Evolutionary conservation across 2,888 invertebrate species (phyloP), one percentile per base, ranked within the genome.

Genomic region (Chrysodeixis includens): DNA sequence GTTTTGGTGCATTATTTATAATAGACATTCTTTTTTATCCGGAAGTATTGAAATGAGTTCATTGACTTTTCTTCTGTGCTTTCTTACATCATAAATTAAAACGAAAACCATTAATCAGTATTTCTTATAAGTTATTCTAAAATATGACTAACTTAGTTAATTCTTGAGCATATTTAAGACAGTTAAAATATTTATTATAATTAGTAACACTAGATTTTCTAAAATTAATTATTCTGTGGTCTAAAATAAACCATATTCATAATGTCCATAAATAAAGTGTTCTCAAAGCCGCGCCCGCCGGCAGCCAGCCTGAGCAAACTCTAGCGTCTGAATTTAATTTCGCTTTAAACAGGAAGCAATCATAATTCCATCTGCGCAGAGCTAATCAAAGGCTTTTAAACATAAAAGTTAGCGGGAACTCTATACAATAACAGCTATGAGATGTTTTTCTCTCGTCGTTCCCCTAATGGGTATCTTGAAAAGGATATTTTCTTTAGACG

Each of bases 401-500:
- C 57, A 70, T 76, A 69, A 82, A 76, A 79, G 66, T 76, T 62
- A 71, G 69, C 70, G 71, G 65, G 67, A 74, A 71, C 62, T 51
- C 57, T 46, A 30, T 62, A 63, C 61, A 70, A 65, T 69, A 71
- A 74, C 22, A 72, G 69, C 65, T 79, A 66, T 74, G 74, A 82
- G 77, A 79, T 77, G 81, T 87, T 86, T 81, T 77, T 75, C 82
- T 72, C 72, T 80, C 71, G 69, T 72, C 81, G 76, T 82, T 78
- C 71, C 75, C 66, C 73, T 84, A 85, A 86, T 86, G 82, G 82
- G 72, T 78, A 66, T 80, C 77, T 82, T 83, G 83, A 86, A 87
- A 81, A 85, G 83, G 79, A 84, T 83, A 84, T 87, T 87, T 86
- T 82, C 79, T 82, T 74, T 66, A 78, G 78, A 81, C 66, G 77